A percentile compares a stretch with the other conserved stretches of the same genome.
Evolutionary conservation across 1,140 invertebrate genomes (phyloP).

Genomic region (Spodoptera frugiperda): DNA sequence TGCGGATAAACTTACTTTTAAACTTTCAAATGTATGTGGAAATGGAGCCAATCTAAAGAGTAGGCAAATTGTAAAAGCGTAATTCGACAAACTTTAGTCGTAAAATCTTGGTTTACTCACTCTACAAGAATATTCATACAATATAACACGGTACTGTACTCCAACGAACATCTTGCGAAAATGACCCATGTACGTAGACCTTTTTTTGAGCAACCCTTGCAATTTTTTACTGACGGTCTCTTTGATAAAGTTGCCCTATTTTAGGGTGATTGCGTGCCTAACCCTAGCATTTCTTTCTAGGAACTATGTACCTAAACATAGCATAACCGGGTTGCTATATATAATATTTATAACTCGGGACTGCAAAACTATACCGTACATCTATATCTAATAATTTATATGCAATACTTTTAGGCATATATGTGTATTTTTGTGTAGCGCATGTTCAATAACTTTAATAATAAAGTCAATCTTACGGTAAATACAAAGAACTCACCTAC

Average conservation of each 20-base stretch:
- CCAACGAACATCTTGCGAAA: too few relatives aligned
- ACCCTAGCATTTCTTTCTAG: not conserved
- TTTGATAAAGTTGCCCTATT: slow-evolving; percentile 1
- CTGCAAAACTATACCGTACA: too few relatives aligned
- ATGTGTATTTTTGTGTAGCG: too few relatives aligned
- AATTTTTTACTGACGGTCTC: not conserved
- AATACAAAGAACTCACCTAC: too few relatives aligned
- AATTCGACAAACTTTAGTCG: not conserved
- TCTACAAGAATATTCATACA: not conserved
- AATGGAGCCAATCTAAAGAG: slow-evolving; percentile 3
- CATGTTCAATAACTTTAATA: too few relatives aligned
- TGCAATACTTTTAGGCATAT: not conserved
- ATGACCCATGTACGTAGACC: too few relatives aligned
- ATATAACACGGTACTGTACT: too few relatives aligned
- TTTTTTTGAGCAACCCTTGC: not conserved
- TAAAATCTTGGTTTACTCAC: not conserved
- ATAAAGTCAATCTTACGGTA: too few relatives aligned
- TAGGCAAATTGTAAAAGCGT: not conserved
- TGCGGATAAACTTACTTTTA: not conserved
- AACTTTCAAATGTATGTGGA: slow-evolving; percentile 17
- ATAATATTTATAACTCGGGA: too few relatives aligned
- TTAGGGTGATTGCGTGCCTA: not conserved
- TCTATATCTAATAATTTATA: too few relatives aligned
- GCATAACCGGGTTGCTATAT: not conserved
- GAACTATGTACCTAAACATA: not conserved